Evolutionary conservation across 2,888 invertebrate genomes (phyloP), one percentile per base, ranked within the genome.

Genomic region (Ochlodes sylvanus): DNA sequence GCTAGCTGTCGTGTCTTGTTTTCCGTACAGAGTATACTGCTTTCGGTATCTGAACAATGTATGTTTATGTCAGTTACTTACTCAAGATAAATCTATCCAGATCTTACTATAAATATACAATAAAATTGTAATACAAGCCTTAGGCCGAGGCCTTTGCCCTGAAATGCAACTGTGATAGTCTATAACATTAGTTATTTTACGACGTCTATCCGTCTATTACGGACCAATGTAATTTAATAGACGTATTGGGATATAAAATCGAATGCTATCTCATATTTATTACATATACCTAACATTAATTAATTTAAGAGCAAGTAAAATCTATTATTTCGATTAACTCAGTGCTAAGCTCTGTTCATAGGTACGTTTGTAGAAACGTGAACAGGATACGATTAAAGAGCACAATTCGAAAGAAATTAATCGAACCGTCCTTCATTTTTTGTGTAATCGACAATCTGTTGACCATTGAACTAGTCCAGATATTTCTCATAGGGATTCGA

Each of bases 401-500:
- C 44, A 61, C 44, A 67, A 47, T 38, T 38, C 38, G 21, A 68
- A 62, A 62, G 62, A 68, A 68, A 56, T 68, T 68, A 68, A 68
- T 68, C 56, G 62, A 68, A 63, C 38, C 61, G 62, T 54, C 67
- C 63, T 68, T 73, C 61, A 65, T 71, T 70, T 69, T 61, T 34
- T 63, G 62, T 60, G 47, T 57, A 54, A 19, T 50, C 41, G 60
- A 55, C 63, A 66, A 69, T 69, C 52, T 34, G 69, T 64, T 74
- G 71, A 72, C 69, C 70, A 70, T 70, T 70, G 66, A 69, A 71
- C 72, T 57, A 71, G 70, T 69, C 56, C 69, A 68, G 69, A 77
- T 76, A 76, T 75, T 78, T 80, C 78, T 79, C 77, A 76, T 71
- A 73, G 72, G 71, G 74, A 84, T 85, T 84, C 73, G 83, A 79